These are phyloP conservation scores for Columbina picui DNA, from an alignment of 2,113 vertebrate genomes.

Conservation along the genomic window DNA sequence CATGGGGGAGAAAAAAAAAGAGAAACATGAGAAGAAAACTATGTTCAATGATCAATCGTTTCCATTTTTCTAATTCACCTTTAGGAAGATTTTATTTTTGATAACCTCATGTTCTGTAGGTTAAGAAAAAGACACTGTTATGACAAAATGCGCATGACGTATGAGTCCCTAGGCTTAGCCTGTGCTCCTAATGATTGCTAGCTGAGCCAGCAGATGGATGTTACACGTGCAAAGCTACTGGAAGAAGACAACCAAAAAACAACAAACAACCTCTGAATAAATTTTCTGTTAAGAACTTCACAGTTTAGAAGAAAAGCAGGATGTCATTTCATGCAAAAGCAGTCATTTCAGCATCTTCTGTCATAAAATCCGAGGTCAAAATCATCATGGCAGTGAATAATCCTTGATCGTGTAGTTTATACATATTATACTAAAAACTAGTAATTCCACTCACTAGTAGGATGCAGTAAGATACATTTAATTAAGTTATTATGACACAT, in stretches of 20 bases:
- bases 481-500: not conserved
- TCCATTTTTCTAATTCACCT: not conserved
- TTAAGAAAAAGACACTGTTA: not conserved
- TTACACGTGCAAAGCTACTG: not conserved
- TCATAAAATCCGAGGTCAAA: slow-evolving; percentile 10
- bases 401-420: not conserved
- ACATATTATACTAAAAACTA: not conserved
- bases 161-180: not conserved
- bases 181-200: not conserved
- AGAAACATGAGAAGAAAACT: not conserved
- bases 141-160: not conserved
- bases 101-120: not conserved
- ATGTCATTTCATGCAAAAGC: slow-evolving; percentile 15
- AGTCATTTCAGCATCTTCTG: not conserved
- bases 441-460: not conserved
- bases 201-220: not conserved
- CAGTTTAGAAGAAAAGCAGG: not conserved
- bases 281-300: slow-evolving; percentile 5
- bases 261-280: not conserved
- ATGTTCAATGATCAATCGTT: not conserved
- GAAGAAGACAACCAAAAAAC: not conserved
- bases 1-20: not conserved
- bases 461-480: not conserved
- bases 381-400: not conserved
- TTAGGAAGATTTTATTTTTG: slow-evolving; percentile 1